Percentiles rank a stretch among this genome's conserved stretches.
Conservation (phyloP, 2,888 invertebrate genomes). For the Eustalomyia histrio region DNA sequence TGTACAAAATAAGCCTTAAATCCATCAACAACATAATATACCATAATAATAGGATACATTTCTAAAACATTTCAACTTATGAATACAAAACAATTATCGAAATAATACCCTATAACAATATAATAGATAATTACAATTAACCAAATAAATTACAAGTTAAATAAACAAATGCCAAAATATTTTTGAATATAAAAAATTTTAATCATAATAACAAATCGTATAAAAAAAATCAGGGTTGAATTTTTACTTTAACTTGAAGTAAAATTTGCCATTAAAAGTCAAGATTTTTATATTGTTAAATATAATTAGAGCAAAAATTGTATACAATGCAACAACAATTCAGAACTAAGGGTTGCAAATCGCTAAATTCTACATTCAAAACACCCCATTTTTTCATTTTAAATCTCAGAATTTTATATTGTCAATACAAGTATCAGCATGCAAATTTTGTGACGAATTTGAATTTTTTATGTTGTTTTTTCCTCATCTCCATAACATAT, state of each 20-base stretch:
- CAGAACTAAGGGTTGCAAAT: not conserved
- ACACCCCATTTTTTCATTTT: not conserved
- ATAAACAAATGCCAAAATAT: not conserved
- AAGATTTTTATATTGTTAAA: not conserved
- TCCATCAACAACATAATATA: not conserved
- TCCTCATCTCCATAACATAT: not conserved
- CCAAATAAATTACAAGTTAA: not conserved
- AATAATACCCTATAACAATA: too few species aligned
- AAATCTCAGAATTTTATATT: not conserved
- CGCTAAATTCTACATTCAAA: not conserved
- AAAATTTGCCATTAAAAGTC: not conserved
- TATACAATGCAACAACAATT: not conserved
- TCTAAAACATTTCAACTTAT: not conserved
- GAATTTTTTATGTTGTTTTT: not conserved
- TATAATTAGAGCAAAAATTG: not conserved
- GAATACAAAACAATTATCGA: conserved; percentile 18
- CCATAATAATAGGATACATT: not conserved
- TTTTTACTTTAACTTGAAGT: not conserved
- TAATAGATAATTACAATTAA: too few species aligned
- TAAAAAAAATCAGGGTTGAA: not conserved
- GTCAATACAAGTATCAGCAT: not conserved
- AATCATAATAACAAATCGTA: too few species aligned
- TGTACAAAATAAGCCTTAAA: not conserved
- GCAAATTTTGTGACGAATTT: not conserved
- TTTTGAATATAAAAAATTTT: not conserved